Evolutionary conservation across 2,797 vertebrate genomes (phyloP), one percentile per base, ranked within the genome.

Genomic region (Zenarchopterus dispar): DNA sequence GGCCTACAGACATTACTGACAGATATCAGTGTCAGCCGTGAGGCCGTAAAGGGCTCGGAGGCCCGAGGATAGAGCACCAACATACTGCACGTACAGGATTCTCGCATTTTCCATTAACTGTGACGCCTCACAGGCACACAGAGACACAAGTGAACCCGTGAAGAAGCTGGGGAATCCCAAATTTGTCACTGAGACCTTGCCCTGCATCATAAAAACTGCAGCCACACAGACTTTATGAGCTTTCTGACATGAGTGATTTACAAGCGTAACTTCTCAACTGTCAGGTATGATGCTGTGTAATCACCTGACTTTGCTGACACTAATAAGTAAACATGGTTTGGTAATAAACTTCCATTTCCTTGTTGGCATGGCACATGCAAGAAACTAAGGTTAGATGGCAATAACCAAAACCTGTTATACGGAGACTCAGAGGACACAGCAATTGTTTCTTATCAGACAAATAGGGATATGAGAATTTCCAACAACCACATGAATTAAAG

Each of bases 1-100:
- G 52, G 54, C 6, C 3, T 26, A 26, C 24, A 26, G 3, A 26
- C 6, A 62, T 58, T 39, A 56, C 58, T 81, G 79, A 78, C 77
- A 84, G 59, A 73, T 84, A 81, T 84, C 80, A 44, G 56, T 88
- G 75, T 85, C 85, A 75, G 55, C 55, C 64, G 52, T 17, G 60
- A 81, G 55, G 73, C 68, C 70, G 73, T 50, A 53, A 47, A 71
- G 72, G 1, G 70, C 31, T 46, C 0, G 44, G 59, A 24, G 75
- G 67, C 73, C 58, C 55, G 2, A 61, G 74, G 84, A 78, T 53
- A 74, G 78, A 78, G 78, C 56, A 46, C 73, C 67, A 5, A 44
- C 63, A 82, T 73, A 56, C 73, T 73, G 24, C 19, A 61, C 82
- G 65, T 61, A 62, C 56, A 59, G 41, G 54, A 16, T 22, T 62